Evolutionary conservation across 1,140 invertebrate species (phyloP), one percentile per base, ranked within the genome.

Genomic region (Popillia japonica): DNA sequence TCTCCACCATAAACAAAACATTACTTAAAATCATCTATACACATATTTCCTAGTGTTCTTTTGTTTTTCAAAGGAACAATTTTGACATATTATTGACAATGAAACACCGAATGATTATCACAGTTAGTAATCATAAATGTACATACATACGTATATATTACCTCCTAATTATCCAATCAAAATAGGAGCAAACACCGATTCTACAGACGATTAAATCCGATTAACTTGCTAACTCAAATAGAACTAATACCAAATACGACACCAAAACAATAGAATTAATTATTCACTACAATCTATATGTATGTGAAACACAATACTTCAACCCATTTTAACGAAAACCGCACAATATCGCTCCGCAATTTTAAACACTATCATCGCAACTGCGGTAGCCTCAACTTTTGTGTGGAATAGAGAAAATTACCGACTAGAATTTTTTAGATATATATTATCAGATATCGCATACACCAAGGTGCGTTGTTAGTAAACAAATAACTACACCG

Each of bases 281-380:
- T 27, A 27, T 34, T 14, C 22, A 68, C 61, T 22, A 8, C 61
- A 9, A 68, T 34, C 3, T 14, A 8, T 34, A 34, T 14, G 11
- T 34, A 68, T 22, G 27, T 27, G 22, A 27, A 68, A 68, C 22
- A 34, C 27, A 27, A 23, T 68, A 68, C 20, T 68, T 68, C 22
- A 68, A 68, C 61, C 61, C 61, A 68, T 68, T 68, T 68, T 14
- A 68, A 68, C 61, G 9, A 27, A 27, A 68, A 55, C 14, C 48
- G 48, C 22, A 20, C 27, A 9, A 34, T 68, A 27, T 68, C 22
- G n/a, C 61, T 68, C 11, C 20, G 61, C 9, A 34, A 27, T 68
- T 27, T 27, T 34, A 68, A 8, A 22, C 61, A 27, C 17, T 34
- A 34, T 14, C 27, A 55, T 14, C 48, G 48, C 23, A 34, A 68